phyloP scores from a whole-genome alignment of 2,888 invertebrate species.

The Dynastes maya region DNA sequence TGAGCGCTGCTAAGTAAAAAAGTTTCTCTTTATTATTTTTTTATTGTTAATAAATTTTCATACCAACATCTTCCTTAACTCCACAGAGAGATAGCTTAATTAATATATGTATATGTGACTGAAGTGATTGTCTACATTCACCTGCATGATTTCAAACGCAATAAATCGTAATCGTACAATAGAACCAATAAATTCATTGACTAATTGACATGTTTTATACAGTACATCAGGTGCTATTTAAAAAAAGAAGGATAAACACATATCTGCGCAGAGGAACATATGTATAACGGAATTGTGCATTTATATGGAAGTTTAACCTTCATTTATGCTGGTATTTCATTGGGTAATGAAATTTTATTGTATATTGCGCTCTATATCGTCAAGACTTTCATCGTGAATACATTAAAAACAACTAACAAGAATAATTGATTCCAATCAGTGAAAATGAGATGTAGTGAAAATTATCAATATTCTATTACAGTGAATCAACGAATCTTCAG shows the following conservation, averaged over 20 bases:
- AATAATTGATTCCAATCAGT: no score
- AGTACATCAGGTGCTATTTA: background rate
- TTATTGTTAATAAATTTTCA: background rate
- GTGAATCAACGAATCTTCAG: no score
- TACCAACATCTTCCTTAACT: background rate
- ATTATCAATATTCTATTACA: no score
- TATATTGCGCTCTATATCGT: background rate
- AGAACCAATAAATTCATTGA: background rate
- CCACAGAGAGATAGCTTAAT: background rate
- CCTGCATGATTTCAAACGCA: background rate
- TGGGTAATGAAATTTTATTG: conserved; percentile 14
- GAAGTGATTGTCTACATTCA: conserved; percentile 1
- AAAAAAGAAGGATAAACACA: background rate
- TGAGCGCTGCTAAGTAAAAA: no score
- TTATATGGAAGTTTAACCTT: conserved; percentile 5
- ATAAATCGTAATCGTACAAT: background rate
- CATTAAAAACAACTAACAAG: no score
- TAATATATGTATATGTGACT: background rate
- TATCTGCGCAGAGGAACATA: background rate
- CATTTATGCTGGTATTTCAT: background rate
- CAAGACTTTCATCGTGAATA: no score
- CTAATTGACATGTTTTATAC: background rate
- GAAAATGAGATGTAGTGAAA: no score
- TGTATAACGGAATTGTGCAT: background rate
- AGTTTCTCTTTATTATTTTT: background rate